Conservation (phyloP, 2,888 invertebrate species). For the Brenthis hecate region DNA sequence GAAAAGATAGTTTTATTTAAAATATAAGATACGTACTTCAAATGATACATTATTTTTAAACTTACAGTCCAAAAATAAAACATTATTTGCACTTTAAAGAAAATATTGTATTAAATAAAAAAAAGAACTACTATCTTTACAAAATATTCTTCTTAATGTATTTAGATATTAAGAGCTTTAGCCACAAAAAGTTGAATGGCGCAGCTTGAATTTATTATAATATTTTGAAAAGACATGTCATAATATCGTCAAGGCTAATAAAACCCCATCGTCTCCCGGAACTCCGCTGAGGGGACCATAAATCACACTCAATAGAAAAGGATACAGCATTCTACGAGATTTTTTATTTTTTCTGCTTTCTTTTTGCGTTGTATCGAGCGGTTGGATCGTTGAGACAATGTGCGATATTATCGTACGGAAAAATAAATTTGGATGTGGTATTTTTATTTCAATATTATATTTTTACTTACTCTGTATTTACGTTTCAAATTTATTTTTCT, state of each 20-base stretch:
- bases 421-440: conserved; percentile 27
- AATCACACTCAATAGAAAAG: conserved; percentile 46
- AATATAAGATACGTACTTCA: no score
- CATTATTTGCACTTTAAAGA: no score
- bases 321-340: conserved; percentile 40
- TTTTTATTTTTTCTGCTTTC: conserved; percentile 27
- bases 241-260: conserved; percentile 53
- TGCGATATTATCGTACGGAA: conserved; percentile 44
- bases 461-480: not conserved
- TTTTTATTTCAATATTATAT: not conserved
- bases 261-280: conserved; percentile 68
- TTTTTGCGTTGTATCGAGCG: conserved; percentile 28
- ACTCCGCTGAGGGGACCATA: conserved; percentile 55
- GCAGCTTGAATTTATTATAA: conserved; percentile 6
- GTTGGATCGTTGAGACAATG: conserved; percentile 35
- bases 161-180: not conserved
- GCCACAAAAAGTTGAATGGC: not conserved
- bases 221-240: conserved; percentile 30
- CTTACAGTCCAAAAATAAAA: no score
- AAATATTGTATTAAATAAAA: no score
- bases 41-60: no score
- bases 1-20: no score
- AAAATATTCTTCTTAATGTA: no score
- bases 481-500: not conserved
- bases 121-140: no score